Evolutionary conservation across 1,140 invertebrate species (phyloP), one percentile per base, ranked within the genome.

Genomic region (Caligus rogercresseyi): DNA sequence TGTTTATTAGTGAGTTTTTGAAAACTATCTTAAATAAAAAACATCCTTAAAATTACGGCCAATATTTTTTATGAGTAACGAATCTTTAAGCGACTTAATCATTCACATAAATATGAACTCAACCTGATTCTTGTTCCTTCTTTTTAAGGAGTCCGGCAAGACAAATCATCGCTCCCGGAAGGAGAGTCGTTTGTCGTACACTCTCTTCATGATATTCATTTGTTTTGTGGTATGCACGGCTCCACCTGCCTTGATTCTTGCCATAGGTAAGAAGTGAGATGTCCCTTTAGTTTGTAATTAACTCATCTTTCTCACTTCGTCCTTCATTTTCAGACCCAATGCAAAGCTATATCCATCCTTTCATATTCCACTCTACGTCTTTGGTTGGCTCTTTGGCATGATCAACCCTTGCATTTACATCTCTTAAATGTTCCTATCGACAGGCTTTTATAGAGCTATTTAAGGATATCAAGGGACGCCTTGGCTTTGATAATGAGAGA

Each of bases 321-420:
- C 54, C 15, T 1, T n/a, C 24, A 4, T n/a, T 20, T 56, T 18
- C 18, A 56, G 54, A 56, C 24, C 54, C 54, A 3, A 25, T 20
- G 54, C 54, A 13, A 56, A 56, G 24, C 20, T 21, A 25, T 56
- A 3, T 18, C 54, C 54, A 3, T n/a, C 19, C 24, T 56, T 18
- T 18, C 54, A 56, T 23, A 56, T 56, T 15, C 54, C 54, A 3
- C 24, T 25, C 14, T 56, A 56, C 54, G 24, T 21, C 3, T 56
- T 56, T 25, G 54, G 54, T 3, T 56, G 54, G 54, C 16, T n/a
- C 19, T 56, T 56, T 56, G 54, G 54, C 54, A 15, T 56, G 20
- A 20, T 56, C 2, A 56, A 56, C 24, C 54, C 54, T 21, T 21
- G 20, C 20, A 56, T 56, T 25, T 56, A 56, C 54, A 25, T 56